Conservation (phyloP, 2,113 vertebrate species). For the Gallinago undulata region DNA sequence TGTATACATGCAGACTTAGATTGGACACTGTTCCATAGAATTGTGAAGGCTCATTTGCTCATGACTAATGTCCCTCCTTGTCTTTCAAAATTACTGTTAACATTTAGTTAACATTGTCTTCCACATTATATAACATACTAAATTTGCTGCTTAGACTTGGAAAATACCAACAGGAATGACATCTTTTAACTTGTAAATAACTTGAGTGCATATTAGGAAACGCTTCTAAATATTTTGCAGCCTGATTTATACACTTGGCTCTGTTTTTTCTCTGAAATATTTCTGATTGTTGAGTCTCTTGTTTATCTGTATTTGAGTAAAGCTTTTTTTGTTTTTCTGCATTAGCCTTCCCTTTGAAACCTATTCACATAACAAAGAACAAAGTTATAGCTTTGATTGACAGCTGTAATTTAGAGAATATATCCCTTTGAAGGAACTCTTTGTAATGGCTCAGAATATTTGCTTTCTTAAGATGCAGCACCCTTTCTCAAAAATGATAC, state of each 20-base stretch:
- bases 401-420: slow-evolving; percentile 49
- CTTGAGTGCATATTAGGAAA: background rate
- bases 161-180: background rate
- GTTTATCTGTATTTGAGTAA: background rate
- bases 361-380: background rate
- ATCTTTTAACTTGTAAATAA: background rate
- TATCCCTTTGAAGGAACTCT: slow-evolving; percentile 24
- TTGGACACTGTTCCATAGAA: background rate
- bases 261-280: background rate
- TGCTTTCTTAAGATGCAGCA: slow-evolving; percentile 62
- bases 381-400: slow-evolving; percentile 23
- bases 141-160: background rate
- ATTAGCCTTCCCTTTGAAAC: slow-evolving; percentile 1
- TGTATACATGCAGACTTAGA: background rate
- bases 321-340: background rate
- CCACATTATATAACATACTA: background rate
- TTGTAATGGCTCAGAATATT: slow-evolving; percentile 23
- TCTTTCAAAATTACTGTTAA: background rate
- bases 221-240: background rate
- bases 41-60: background rate
- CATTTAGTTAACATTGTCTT: background rate
- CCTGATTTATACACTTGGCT: background rate
- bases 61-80: background rate
- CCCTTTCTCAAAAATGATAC: slow-evolving; percentile 36
- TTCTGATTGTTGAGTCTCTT: background rate